Evolutionary conservation across 2,888 invertebrate species (phyloP), one percentile per base, ranked within the genome.

Genomic region (Oscheius onirici): DNA sequence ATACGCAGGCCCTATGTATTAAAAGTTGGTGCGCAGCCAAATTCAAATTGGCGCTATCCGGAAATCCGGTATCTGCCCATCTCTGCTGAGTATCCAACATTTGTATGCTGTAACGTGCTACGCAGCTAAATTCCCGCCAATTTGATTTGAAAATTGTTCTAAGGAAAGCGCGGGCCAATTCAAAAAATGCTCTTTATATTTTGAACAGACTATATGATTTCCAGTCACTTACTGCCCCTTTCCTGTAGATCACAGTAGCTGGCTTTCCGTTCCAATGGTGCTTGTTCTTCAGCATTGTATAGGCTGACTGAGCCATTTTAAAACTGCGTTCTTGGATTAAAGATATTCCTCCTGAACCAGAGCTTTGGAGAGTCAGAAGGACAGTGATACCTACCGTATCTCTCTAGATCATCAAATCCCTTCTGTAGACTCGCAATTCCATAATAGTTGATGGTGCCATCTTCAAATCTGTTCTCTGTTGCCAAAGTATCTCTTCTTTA

Each of bases 371-470:
- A 22, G 54, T 10, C n/a, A 41, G 26, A 43, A 8, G 10, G 8
- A 43, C 8, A 11, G 15, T 11, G 3, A 55, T 5, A n/a, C 66
- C 34, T 76, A 89, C 93, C 91, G 84, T 93, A 87, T 74, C 90
- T 90, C 69, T 92, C 89, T 69, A 95, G 86, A 5, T 92, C 91
- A 70, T 93, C 92, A 87, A 96, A 93, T 63, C 95, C 95, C 89
- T 94, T 92, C 77, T 92, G 91, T 5, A 97, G 88, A 1, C 93
- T 91, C 58, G 93, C 89, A 75, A 97, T 94, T 24, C 93, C 92
- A 54, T 96, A 89, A 88, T 93, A 97, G 17, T 95, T 91, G 17
- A 94, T 83, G 0, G 97, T 95, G 3, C 97, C 97, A 90, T 97
- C 96, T 90, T 97, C 97, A 68, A 69, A 78, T 61, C 60, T 60